Percentiles rank a stretch among this genome's conserved stretches.
phyloP scores from a whole-genome alignment of 1,140 invertebrate species.

The Bombus superbus region DNA sequence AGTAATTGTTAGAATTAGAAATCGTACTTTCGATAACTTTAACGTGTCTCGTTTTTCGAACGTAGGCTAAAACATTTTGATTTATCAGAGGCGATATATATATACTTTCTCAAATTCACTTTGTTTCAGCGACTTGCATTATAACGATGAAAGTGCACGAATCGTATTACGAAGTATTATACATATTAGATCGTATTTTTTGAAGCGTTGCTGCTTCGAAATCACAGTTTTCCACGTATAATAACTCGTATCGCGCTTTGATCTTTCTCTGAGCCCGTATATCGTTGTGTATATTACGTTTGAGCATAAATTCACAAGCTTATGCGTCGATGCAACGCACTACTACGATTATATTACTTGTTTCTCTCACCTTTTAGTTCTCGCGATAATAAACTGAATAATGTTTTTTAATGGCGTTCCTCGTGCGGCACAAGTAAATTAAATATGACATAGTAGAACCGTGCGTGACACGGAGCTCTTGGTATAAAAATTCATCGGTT shows the following conservation, averaged over 20 bases:
- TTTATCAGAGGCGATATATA: too few relatives aligned
- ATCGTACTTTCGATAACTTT: too few relatives aligned
- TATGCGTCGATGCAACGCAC: not conserved
- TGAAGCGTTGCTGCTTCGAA: not conserved
- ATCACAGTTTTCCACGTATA: not conserved
- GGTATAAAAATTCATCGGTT: too few relatives aligned
- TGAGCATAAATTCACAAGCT: constrained; percentile 16
- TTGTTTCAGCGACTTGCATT: too few relatives aligned
- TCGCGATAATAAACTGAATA: not conserved
- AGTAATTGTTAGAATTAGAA: too few relatives aligned
- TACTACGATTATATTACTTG: not conserved
- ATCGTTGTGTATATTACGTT: not conserved
- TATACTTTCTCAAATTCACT: too few relatives aligned
- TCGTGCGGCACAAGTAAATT: not conserved
- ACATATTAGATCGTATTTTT: not conserved
- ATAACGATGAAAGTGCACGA: not conserved
- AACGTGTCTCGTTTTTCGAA: too few relatives aligned
- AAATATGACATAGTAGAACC: too few relatives aligned
- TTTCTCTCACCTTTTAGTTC: not conserved
- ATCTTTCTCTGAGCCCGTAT: not conserved
- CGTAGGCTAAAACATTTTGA: too few relatives aligned
- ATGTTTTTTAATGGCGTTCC: not conserved
- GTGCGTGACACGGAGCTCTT: too few relatives aligned
- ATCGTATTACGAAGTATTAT: not conserved
- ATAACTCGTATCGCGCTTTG: not conserved